phyloP scores from a whole-genome alignment of 2,797 vertebrate genomes.

The Cossypha caffra region DNA sequence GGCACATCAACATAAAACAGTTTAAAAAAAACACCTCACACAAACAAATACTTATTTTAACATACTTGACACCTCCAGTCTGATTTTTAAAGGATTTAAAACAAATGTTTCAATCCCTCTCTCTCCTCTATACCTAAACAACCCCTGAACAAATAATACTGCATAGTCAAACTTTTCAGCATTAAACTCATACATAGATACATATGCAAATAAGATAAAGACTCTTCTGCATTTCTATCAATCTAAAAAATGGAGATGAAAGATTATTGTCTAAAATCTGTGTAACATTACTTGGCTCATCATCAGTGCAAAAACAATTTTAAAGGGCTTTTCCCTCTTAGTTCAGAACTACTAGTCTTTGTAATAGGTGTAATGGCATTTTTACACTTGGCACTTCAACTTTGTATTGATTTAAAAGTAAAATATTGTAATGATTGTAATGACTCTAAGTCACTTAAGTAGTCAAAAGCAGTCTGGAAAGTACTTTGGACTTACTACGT shows the following conservation, averaged over 20 bases:
- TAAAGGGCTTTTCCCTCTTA: not conserved
- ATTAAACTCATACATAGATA: not conserved
- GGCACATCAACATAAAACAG: not conserved
- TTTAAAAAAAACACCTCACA: accelerated
- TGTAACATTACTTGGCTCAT: not conserved
- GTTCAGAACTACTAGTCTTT: not conserved
- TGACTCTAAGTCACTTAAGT: not conserved
- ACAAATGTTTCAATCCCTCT: not conserved
- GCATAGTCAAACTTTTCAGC: not conserved
- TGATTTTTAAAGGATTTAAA: not conserved
- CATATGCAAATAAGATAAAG: not conserved
- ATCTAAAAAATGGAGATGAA: not conserved
- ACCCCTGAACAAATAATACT: not conserved
- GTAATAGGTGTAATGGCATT: not conserved
- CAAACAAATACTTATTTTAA: not conserved
- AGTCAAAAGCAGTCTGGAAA: not conserved
- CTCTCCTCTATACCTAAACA: not conserved
- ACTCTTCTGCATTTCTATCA: not conserved
- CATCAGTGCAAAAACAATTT: not conserved
- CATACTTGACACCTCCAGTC: not conserved
- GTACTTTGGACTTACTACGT: not conserved
- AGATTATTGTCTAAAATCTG: not conserved
- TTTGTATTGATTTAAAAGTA: not conserved
- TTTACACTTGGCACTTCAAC: not conserved
- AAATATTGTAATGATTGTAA: not conserved